Evolutionary conservation across 2,113 vertebrate genomes (phyloP), one percentile per base, ranked within the genome.

Genomic region (Recurvirostra avosetta): DNA sequence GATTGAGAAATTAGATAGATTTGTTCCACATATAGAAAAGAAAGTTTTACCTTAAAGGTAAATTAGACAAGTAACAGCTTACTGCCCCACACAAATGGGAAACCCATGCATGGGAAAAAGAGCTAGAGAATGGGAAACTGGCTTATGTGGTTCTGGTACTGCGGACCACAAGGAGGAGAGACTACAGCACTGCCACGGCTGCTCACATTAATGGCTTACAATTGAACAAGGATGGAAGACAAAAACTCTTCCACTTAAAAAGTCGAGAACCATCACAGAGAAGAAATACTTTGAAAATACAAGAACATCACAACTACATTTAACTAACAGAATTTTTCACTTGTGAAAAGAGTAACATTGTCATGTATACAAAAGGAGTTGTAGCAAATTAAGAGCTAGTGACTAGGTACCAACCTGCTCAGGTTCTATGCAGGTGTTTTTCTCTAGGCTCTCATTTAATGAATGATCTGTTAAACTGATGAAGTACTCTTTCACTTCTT

Each of bases 401-500:
- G 13, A 74, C 68, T 12, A 56, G 36, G 56, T 66, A 97, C 96
- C 53, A 90, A 98, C 98, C 97, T 98, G 98, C 38, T 93, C 97
- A n/a, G 87, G 76, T 16, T 97, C 49, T 41, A 74, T 56, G 59
- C 82, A 80, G 58, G 74, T 72, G 26, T 83, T 87, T 70, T 98
- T 98, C 23, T 96, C 92, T 2, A 87, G 59, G 61, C 92, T 97
- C 84, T 99, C 98, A 72, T 96, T 97, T 56, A 98, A 73, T 4
- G 98, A 92, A 52, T 67, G 96, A 93, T 98, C 98, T 6, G 99
- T 98, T 82, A 98, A 97, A 59, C 97, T 97, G 84, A 96, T 97
- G 91, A 98, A 87, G 43, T 98, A 98, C 9, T 99, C 99, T 88
- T 98, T 98, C 34, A 98, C 97, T 4, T 98, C 98, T 90, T 98